Conservation (phyloP, 2,113 vertebrate genomes). For the Lycaon pictus region DNA sequence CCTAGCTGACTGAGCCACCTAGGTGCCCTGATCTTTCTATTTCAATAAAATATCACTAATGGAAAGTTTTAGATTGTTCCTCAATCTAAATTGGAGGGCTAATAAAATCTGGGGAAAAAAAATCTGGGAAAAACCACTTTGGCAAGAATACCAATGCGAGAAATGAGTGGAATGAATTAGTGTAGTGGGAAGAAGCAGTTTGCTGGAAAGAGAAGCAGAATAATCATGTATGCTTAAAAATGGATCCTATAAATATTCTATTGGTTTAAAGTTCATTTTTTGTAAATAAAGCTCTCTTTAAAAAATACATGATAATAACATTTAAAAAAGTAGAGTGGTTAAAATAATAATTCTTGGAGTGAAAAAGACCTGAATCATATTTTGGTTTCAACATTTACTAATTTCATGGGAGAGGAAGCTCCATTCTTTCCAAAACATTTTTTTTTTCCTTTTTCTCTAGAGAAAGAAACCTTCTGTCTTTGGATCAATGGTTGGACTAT, state of each 20-base stretch:
- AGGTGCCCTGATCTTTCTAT: not conserved
- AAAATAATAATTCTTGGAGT: not conserved
- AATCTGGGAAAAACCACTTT: conserved; percentile 5
- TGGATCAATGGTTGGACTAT: not conserved
- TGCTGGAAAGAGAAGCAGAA: not conserved
- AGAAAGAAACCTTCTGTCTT: not conserved
- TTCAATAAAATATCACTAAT: not conserved
- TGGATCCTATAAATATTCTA: not conserved
- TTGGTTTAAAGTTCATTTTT: not conserved
- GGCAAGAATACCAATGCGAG: not conserved
- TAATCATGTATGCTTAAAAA: not conserved
- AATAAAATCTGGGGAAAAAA: conserved; percentile 20
- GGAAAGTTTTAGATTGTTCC: not conserved
- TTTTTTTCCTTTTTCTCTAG: not conserved
- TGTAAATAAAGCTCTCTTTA: not conserved
- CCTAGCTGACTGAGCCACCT: too few species aligned
- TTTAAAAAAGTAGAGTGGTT: not conserved
- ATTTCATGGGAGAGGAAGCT: not conserved
- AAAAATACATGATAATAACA: not conserved
- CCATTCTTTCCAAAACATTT: not conserved
- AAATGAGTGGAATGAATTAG: not conserved
- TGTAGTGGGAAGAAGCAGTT: not conserved
- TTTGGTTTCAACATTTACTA: not conserved
- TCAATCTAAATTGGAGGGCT: not conserved
- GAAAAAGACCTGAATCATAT: not conserved